These are phyloP conservation scores for Marmota monax DNA, from an alignment of 2,113 vertebrate species.

Conservation along the genomic window DNA sequence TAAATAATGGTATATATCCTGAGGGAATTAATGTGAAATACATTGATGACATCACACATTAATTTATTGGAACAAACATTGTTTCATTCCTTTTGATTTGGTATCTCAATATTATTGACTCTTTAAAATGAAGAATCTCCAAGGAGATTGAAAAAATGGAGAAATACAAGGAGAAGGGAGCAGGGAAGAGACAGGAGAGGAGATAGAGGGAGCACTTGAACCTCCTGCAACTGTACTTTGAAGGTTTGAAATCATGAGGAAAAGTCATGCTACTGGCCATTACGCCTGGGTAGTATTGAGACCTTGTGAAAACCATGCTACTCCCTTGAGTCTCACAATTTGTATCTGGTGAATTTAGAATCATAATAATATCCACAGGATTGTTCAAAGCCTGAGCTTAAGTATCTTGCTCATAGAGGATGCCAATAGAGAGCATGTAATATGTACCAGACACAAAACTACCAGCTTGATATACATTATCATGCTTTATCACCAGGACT, in stretches of 20 bases:
- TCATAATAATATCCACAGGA: neutral
- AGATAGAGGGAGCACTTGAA: neutral
- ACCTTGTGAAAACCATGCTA: constrained; percentile 30
- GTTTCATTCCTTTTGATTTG: constrained; percentile 30
- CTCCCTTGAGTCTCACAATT: neutral
- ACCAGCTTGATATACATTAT: neutral
- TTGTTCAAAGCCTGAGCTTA: neutral
- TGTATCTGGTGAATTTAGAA: constrained; percentile 22
- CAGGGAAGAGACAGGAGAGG: neutral
- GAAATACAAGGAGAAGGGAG: neutral
- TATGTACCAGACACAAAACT: neutral
- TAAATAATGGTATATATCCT: constrained; percentile 11
- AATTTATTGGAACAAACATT: constrained; percentile 8
- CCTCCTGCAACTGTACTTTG: neutral
- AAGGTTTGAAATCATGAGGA: neutral
- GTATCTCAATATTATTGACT: neutral
- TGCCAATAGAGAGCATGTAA: neutral
- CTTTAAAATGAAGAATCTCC: neutral
- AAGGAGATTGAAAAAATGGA: no score
- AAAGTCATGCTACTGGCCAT: neutral
- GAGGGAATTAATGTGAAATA: neutral
- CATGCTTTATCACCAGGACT: neutral
- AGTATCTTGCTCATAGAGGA: neutral
- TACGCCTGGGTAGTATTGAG: neutral
- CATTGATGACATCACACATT: constrained; percentile 2